A percentile compares a stretch with the other conserved stretches of the same genome.
Evolutionary conservation across 2,113 vertebrate genomes (phyloP).

Genomic region (Sterrhoptilus dennistouni): DNA sequence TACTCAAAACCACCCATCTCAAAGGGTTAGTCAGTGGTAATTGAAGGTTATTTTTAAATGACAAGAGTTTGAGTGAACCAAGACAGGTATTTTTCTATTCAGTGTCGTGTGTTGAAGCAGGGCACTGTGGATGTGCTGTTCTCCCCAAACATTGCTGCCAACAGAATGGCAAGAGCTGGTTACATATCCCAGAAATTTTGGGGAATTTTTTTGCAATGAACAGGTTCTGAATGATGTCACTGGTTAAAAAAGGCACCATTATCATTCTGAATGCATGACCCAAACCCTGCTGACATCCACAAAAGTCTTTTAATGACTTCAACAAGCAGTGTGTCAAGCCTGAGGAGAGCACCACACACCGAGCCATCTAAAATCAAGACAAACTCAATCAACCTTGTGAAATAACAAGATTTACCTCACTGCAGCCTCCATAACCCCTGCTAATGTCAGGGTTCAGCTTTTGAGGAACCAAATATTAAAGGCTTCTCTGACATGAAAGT

Average conservation of each 20-base stretch:
- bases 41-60: neutral
- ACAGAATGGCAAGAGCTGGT: neutral
- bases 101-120: accelerated
- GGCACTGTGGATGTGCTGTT: neutral
- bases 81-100: neutral
- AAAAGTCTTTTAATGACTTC: neutral
- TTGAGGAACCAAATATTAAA: neutral
- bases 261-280: neutral
- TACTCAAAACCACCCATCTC: neutral
- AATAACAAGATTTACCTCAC: neutral
- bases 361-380: neutral
- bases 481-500: neutral
- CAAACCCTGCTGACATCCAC: neutral
- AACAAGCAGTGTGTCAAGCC: neutral
- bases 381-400: neutral
- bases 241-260: neutral
- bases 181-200: neutral
- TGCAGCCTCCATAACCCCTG: neutral
- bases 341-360: neutral
- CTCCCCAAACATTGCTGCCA: neutral
- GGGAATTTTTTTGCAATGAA: neutral
- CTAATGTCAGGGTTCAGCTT: neutral
- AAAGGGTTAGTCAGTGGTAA: neutral
- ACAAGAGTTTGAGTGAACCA: neutral
- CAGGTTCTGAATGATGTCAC: neutral